Base-by-base conservation (phyloP, 2,888 invertebrate genomes). In the Pandemis cinnamomeana region DNA sequence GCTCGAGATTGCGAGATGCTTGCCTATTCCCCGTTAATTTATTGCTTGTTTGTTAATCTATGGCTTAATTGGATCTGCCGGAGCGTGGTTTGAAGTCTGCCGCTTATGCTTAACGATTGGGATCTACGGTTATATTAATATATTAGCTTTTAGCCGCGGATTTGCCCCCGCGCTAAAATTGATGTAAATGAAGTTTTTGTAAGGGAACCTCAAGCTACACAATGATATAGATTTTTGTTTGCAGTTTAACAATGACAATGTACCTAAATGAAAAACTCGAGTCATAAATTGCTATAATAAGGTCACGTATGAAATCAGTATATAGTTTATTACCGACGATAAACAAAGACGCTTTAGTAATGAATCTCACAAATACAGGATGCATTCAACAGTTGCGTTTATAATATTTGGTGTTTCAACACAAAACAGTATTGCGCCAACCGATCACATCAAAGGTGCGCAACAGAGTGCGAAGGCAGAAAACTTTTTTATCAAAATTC, bases 401-500 rank as follows among this genome's bases (percentile, higher is more conserved):
- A n/a, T 48, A 10, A 48, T 48, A 11, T 10, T 51, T 55, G 20
- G 55, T 48, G 27, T 48, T 48, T 46, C 7, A 44, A 15, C 60
- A 42, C 11, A 66, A 58, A 71, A 36, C 69, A 58, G 63, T 62
- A 68, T 55, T 68, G 67, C 42, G 60, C 41, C 63, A 68, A 41
- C 71, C 13, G 27, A 62, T 58, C 58, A 73, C 70, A 53, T 60
- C 73, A 73, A 73, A 72, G 68, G 48, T 48, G 64, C 20, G 27
- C 48, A 48, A 46, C 46, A 46, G 55, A 61, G 68, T 41, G 63
- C 67, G 55, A 63, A 46, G 36, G 46, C 44, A 46, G 63, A 63
- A 46, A 61, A 51, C 51, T 61, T 80, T 79, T 78, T 78, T 77
- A 75, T 78, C 77, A 79, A 79, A 79, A 76, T 77, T 76, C 72